A percentile compares a stretch with the other conserved stretches of the same genome.
These are phyloP conservation scores for Pseudeuparius sepicola DNA, from an alignment of 2,888 invertebrate genomes.

Conservation along the genomic window DNA sequence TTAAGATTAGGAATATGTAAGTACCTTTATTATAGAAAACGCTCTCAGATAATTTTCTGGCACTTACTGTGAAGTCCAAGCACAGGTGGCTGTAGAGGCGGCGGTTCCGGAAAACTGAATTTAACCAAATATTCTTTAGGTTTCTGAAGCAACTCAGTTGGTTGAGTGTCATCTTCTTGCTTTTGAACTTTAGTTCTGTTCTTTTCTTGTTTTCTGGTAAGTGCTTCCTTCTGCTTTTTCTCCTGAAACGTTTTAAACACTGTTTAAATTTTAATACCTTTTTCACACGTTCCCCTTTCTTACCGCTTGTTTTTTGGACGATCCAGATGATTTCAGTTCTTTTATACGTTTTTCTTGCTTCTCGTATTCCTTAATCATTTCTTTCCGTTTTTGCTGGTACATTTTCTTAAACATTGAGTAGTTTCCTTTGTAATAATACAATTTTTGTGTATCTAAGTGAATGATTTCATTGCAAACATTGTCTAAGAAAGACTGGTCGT, in stretches of 20 bases:
- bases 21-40: background rate
- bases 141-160: slow-evolving; percentile 72
- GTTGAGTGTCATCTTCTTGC: slow-evolving; percentile 70
- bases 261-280: too few species aligned
- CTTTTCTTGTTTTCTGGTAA: slow-evolving; percentile 89
- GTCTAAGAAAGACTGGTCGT: slow-evolving; percentile 99
- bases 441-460: slow-evolving; percentile 88
- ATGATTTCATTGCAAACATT: slow-evolving; percentile 99
- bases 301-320: slow-evolving; percentile 88
- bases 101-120: slow-evolving; percentile 89
- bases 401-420: slow-evolving; percentile 98
- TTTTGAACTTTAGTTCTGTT: slow-evolving; percentile 72
- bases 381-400: slow-evolving; percentile 90
- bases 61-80: slow-evolving; percentile 64
- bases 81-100: slow-evolving; percentile 93
- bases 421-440: slow-evolving; percentile 96
- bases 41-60: slow-evolving; percentile 2
- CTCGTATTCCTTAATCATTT: slow-evolving; percentile 94
- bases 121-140: slow-evolving; percentile 97
- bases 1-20: slow-evolving; percentile 8
- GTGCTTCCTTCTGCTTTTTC: slow-evolving; percentile 83
- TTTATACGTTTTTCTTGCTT: slow-evolving; percentile 95
- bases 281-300: too few species aligned
- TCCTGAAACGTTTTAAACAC: too few species aligned
- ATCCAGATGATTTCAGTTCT: slow-evolving; percentile 89